These are phyloP conservation scores for Acyrthosiphon pisum DNA, from an alignment of 1,140 invertebrate genomes.

Conservation along the genomic window DNA sequence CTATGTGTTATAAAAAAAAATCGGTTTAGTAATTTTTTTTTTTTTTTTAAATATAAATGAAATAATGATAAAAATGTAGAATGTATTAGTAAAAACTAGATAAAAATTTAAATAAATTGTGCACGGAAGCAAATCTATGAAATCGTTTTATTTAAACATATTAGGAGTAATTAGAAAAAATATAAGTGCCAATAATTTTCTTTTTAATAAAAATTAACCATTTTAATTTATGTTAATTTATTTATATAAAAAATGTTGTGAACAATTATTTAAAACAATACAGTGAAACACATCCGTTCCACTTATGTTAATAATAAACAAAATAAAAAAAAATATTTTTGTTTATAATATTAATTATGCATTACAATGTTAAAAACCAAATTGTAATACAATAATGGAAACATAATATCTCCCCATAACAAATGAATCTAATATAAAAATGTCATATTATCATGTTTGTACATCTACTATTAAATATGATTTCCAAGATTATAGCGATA, in stretches of 20 bases:
- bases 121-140: background rate
- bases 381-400: too few relatives aligned
- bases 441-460: background rate
- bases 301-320: background rate
- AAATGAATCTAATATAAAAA: too few relatives aligned
- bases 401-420: too few relatives aligned
- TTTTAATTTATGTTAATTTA: slow-evolving; percentile 5
- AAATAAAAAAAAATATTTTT: background rate
- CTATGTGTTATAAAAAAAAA: background rate
- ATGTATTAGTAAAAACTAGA: background rate
- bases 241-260: background rate
- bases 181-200: background rate
- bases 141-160: background rate
- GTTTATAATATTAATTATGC: background rate
- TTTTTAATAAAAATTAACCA: background rate
- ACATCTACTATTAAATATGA: background rate
- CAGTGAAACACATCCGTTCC: background rate
- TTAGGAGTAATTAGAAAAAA: background rate
- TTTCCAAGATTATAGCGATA: background rate
- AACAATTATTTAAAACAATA: background rate
- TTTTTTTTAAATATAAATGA: background rate
- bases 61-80: background rate
- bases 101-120: background rate
- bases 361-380: background rate
- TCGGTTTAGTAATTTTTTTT: background rate